Percentiles rank a stretch among this genome's conserved stretches.
These are phyloP conservation scores for Melanotaenia maccullochi DNA, from an alignment of 2,797 vertebrate genomes.

Conservation along the genomic window DNA sequence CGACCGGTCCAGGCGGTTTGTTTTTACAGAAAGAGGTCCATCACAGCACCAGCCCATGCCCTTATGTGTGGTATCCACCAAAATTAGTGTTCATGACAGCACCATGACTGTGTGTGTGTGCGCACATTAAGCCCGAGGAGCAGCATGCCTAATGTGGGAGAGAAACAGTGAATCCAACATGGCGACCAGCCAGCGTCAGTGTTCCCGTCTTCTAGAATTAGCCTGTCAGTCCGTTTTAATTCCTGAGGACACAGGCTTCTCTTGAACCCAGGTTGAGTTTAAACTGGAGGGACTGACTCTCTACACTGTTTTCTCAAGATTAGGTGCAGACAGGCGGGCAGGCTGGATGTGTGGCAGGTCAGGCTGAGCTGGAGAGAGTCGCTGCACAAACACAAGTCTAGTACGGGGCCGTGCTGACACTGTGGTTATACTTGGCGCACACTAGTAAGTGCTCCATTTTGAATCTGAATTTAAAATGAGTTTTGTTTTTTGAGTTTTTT, in stretches of 20 bases:
- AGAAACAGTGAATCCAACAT: constrained; percentile 69
- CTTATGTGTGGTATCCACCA: constrained; percentile 63
- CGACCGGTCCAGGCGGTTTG: constrained; percentile 40
- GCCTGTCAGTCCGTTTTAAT: constrained; percentile 68
- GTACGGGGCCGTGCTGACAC: constrained; percentile 38
- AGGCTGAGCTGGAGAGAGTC: constrained; percentile 29
- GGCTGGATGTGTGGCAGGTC: constrained; percentile 40
- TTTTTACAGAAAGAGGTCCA: constrained; percentile 69
- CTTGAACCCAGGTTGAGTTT: constrained; percentile 52
- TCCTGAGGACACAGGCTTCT: constrained; percentile 58
- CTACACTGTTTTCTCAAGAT: constrained; percentile 45
- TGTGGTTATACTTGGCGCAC: neutral
- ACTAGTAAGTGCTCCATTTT: neutral
- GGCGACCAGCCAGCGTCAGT: constrained; percentile 65
- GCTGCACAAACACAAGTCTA: constrained; percentile 28
- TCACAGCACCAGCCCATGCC: constrained; percentile 61
- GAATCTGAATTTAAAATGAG: neutral
- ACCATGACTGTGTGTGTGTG: constrained; percentile 64
- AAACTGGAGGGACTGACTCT: constrained; percentile 46
- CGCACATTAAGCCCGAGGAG: constrained; percentile 44
- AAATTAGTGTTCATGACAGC: constrained; percentile 70
- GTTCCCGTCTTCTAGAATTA: constrained; percentile 69
- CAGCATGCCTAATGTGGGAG: constrained; percentile 75
- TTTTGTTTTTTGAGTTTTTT: neutral
- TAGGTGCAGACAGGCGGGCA: constrained; percentile 48